Base-by-base conservation (phyloP, 2,888 invertebrate genomes). In the Plagodis dolabraria region DNA sequence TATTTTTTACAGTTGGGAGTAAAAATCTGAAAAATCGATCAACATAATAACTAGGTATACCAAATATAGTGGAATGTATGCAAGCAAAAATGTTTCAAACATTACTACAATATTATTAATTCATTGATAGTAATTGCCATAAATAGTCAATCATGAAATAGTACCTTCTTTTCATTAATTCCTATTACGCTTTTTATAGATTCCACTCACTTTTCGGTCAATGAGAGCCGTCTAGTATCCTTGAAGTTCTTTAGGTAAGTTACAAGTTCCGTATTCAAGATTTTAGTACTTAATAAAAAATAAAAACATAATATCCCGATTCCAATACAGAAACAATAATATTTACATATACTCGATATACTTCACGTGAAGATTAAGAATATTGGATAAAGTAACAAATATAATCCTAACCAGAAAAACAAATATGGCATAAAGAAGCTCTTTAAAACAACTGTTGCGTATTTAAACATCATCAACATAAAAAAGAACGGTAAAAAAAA, bases 171-270 rank as follows among this genome's bases (percentile, higher is more conserved):
- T 49, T 50, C 36, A 50, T 47, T 60, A 47, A 33, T 47, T 22
- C 38, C 38, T 43, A 50, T 51, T 44, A 45, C 36, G 42, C 47
- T 51, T 60, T 60, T 60, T 60, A 55, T 51, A 46, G 34, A 57
- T 53, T 53, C 61, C 57, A 47, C 40, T 53, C 57, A 61, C 57
- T 61, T 50, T 53, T 38, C 51, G 47, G 47, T 40, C 53, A 61
- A 53, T 57, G 53, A 11, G 7, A 50, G 36, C 52, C 11, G 46
- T 59, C 50, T 48, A 34, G 11, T 52, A 51, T 54, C 54, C 60
- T 60, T 60, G 51, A 59, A 55, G 43, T 11, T 36, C 8, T 38
- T 54, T 43, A 51, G 50, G 38, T 33, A 22, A 45, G 40, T 12
- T 7, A 36, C 46, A 52, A 36, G 44, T 46, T 8, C 46, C 45